phyloP scores from a whole-genome alignment of 2,888 invertebrate species.

The Julus scanicus region DNA sequence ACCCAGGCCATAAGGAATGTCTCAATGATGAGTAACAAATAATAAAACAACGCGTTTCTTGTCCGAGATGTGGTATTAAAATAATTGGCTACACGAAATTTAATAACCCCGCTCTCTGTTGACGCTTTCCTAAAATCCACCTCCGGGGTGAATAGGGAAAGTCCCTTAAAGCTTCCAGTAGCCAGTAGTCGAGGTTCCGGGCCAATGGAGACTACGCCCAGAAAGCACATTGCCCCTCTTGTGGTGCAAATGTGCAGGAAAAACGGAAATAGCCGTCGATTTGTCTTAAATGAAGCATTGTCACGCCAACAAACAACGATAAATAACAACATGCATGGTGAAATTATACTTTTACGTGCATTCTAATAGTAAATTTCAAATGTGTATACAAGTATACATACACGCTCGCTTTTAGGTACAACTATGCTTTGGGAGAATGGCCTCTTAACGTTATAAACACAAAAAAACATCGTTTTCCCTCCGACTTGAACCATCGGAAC shows the following conservation, averaged over 20 bases:
- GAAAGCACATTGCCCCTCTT: background rate
- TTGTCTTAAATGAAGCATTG: conserved; percentile 35
- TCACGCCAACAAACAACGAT: conserved; percentile 17
- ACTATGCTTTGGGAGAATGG: background rate
- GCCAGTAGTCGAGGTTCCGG: background rate
- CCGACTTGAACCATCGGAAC: no score
- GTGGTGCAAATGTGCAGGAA: conserved; percentile 28
- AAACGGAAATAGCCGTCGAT: conserved; percentile 14
- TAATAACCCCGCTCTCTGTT: background rate
- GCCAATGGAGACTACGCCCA: background rate
- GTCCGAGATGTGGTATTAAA: background rate
- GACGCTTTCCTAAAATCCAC: background rate
- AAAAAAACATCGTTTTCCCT: no score
- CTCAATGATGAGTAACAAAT: background rate
- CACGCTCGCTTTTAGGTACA: no score
- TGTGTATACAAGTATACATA: background rate
- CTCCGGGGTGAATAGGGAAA: background rate
- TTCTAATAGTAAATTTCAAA: background rate
- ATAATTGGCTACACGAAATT: background rate
- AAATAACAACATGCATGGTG: background rate
- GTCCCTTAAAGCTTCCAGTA: background rate
- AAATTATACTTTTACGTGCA: conserved; percentile 22
- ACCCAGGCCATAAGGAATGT: background rate
- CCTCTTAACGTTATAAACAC: background rate
- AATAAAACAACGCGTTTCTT: conserved; percentile 1